Evolutionary conservation across 1,140 invertebrate species (phyloP), one percentile per base, ranked within the genome.

Genomic region (Charaxes varanes): DNA sequence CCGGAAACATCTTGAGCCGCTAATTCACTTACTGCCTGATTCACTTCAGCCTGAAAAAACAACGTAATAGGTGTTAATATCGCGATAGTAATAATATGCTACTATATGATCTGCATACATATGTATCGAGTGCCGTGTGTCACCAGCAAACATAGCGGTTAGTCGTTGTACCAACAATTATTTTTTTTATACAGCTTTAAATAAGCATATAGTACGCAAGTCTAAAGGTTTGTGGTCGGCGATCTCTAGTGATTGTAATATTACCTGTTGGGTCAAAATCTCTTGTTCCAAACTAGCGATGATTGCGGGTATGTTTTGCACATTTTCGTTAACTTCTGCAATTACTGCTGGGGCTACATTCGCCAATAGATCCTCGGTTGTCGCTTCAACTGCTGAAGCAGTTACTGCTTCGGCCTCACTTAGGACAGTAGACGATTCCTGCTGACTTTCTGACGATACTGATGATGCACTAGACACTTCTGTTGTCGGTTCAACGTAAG

Each of bases 281-380:
- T 43, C 27, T 6, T 34, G 26, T 22, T 49, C 34, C 7, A 49
- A 27, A 12, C 23, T 38, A 14, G 33, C 35, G 14, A 49, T 34
- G 5, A 49, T 37, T 11, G 42, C 33, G 8, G 46, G 46, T 14
- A 49, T 43, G 10, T 28, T 43, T 18, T 44, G 35, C 5, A 14
- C 21, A n/a, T n/a, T 1, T 28, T 19, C 21, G 17, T 12, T 13
- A 42, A 18, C 2, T 21, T 22, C 13, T 19, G 14, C 32, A 12
- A n/a, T 13, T 21, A 24, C 13, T 4, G 4, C 15, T 15, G 12
- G 12, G 2, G 26, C 12, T 28, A 28, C 24, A 26, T 26, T 26
- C 2, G 7, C 6, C 11, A 28, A 3, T 8, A 15, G 7, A 3
- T 15, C 30, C 13, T 17, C 22, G 2, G 40, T 27, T 24, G 15